A percentile compares a stretch with the other conserved stretches of the same genome.
Conservation (phyloP, 2,888 invertebrate genomes). For the Gibbula magus region DNA sequence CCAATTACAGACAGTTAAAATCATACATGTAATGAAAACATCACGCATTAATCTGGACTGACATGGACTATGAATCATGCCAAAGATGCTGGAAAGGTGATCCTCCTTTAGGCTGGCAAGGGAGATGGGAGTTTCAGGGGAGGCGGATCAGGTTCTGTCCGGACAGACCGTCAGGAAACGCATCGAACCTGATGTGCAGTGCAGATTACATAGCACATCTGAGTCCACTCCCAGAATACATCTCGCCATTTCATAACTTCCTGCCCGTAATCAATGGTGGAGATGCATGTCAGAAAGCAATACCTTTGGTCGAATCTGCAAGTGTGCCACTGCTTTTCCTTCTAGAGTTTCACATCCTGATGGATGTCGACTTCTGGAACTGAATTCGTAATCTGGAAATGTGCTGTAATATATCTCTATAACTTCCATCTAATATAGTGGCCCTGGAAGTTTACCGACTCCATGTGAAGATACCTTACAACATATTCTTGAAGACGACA, state of each 20-base stretch:
- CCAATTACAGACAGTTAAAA: constrained; percentile 25
- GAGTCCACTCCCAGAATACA: constrained; percentile 17
- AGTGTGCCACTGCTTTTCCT: neutral
- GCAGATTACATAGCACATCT: constrained; percentile 6
- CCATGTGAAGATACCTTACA: too few relatives aligned
- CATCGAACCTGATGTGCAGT: constrained; percentile 2
- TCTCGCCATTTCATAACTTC: constrained; percentile 30
- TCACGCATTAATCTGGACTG: constrained; percentile 51
- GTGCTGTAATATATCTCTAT: too few relatives aligned
- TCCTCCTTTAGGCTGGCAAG: constrained; percentile 6
- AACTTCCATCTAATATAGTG: too few relatives aligned
- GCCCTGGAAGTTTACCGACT: too few relatives aligned
- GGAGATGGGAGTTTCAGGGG: constrained; percentile 26
- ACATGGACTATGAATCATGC: constrained; percentile 46
- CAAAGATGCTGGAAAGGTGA: constrained; percentile 45
- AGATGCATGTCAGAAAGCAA: constrained; percentile 14
- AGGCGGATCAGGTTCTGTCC: neutral
- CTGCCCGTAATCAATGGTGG: constrained; percentile 14
- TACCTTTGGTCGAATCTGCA: neutral
- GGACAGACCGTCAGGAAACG: neutral
- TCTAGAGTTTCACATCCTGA: too few relatives aligned
- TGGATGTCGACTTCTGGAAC: too few relatives aligned
- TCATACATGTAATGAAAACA: constrained; percentile 42
- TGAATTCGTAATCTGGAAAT: too few relatives aligned
- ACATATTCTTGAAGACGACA: too few relatives aligned